Evolutionary conservation across 1,140 invertebrate genomes (phyloP), one percentile per base, ranked within the genome.

Genomic region (Dryas iulia): DNA sequence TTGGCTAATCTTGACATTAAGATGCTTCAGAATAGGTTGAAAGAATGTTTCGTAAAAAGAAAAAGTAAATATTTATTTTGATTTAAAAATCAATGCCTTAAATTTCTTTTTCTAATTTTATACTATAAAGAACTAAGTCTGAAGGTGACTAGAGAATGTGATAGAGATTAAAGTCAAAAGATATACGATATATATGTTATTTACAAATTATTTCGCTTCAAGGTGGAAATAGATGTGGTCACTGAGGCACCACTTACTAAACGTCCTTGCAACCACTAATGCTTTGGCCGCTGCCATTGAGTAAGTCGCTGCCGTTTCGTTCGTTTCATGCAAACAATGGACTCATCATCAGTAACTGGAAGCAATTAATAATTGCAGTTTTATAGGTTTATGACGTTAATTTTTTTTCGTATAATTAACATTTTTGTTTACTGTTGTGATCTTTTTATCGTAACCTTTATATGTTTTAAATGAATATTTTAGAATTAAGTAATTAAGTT

Each of bases 301-400:
- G 83, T 80, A 89, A 87, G 71, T 21, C 39, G 18, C 14, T 47
- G 39, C 18, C 60, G 79, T 84, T 86, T 88, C 78, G 81, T 80
- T 83, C 73, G 77, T 58, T 78, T 80, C 83, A 81, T 81, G 82
- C 84, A 87, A 89, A 88, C 84, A 89, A 89, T 89, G 84, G 83
- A 87, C 84, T 86, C 87, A 86, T 47, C 39, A 47, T 84, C 82
- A 84, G 60, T 71, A 66, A 66, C 79, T 79, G 69, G 76, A 77
- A 74, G 79, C 74, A 83, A 83, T 85, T 47, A 82, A 83, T 85
- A 89, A 87, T 87, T 86, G 76, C 77, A 62, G 24, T 58, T 69
- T 47, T 25, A 8, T 31, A 53, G 25, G 69, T 71, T 74, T 71
- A 66, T 74, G 73, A 79, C 77, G 59, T 30, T 47, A 21, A 47